These are phyloP conservation scores for Apamea monoglypha DNA, from an alignment of 2,888 invertebrate genomes.

Conservation along the genomic window DNA sequence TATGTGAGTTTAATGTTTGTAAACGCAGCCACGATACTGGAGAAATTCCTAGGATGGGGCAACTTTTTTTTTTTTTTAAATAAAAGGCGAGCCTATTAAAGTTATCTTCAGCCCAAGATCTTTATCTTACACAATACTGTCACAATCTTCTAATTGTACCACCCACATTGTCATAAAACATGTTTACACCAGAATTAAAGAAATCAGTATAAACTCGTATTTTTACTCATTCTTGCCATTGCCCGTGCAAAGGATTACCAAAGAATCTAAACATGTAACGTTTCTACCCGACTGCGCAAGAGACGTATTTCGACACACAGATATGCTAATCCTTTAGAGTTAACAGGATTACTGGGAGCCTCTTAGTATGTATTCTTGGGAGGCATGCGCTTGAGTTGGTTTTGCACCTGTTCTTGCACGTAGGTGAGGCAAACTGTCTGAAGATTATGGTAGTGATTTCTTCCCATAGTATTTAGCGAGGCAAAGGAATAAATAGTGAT, in stretches of 20 bases:
- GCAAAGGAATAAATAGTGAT: not conserved
- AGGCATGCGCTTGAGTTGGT: conserved; percentile 43
- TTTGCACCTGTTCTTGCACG: conserved; percentile 45
- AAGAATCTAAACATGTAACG: conserved; percentile 34
- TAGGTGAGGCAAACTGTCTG: not conserved
- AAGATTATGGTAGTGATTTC: not conserved
- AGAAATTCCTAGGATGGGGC: too few species aligned
- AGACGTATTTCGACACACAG: conserved; percentile 24
- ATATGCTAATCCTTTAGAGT: conserved; percentile 47
- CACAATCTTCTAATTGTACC: not conserved
- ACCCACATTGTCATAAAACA: conserved; percentile 7
- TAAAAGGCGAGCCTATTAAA: not conserved
- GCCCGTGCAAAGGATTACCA: conserved; percentile 19
- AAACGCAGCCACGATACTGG: too few species aligned
- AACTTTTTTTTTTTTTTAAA: too few species aligned
- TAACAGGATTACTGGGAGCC: conserved; percentile 55
- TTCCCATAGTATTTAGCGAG: not conserved
- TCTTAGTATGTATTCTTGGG: conserved; percentile 39
- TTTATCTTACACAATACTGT: not conserved
- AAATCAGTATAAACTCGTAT: not conserved
- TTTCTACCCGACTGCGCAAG: conserved; percentile 38
- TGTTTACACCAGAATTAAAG: not conserved
- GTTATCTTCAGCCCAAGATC: not conserved
- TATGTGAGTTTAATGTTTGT: too few species aligned
- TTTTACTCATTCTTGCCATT: too few species aligned